These are phyloP conservation scores for Melieria crassipennis DNA, from an alignment of 2,888 invertebrate species.

Conservation along the genomic window DNA sequence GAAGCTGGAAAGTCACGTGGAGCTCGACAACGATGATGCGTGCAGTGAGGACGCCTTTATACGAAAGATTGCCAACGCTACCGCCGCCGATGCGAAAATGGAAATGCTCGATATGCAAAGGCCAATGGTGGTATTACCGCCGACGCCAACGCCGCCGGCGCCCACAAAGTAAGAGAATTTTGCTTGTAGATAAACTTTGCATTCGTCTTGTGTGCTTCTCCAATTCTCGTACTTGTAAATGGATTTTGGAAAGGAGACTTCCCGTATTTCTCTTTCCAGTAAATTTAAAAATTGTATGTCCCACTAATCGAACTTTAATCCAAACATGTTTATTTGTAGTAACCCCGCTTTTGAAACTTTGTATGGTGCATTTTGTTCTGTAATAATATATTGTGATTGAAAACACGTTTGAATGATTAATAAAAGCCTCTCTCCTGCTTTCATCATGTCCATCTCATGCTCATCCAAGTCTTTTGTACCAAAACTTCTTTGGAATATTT, in stretches of 20 bases:
- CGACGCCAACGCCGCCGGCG: constrained; percentile 20
- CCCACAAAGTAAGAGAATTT: constrained; percentile 49
- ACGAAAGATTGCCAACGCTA: constrained; percentile 59
- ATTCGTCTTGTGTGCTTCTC: neutral
- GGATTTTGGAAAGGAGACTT: too few species aligned
- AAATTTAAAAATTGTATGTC: too few species aligned
- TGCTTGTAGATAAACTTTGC: constrained; percentile 2
- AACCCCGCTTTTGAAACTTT: too few species aligned
- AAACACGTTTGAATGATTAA: too few species aligned
- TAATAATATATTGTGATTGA: too few species aligned
- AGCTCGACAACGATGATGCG: constrained; percentile 65
- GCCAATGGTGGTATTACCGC: constrained; percentile 38
- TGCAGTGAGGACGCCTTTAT: constrained; percentile 66
- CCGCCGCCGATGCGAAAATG: constrained; percentile 30
- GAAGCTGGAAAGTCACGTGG: constrained; percentile 59
- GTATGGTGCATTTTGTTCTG: too few species aligned
- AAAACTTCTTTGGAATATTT: constrained; percentile 1
- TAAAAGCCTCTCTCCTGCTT: neutral
- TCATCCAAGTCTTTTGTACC: constrained; percentile 25
- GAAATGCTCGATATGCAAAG: neutral
- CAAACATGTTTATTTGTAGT: too few species aligned
- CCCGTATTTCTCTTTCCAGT: too few species aligned
- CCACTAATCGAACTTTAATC: too few species aligned
- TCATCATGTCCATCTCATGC: constrained; percentile 21
- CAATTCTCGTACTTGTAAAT: too few species aligned